These are phyloP conservation scores for Beaufortia kweichowensis DNA, from an alignment of 2,113 vertebrate species.

Conservation along the genomic window DNA sequence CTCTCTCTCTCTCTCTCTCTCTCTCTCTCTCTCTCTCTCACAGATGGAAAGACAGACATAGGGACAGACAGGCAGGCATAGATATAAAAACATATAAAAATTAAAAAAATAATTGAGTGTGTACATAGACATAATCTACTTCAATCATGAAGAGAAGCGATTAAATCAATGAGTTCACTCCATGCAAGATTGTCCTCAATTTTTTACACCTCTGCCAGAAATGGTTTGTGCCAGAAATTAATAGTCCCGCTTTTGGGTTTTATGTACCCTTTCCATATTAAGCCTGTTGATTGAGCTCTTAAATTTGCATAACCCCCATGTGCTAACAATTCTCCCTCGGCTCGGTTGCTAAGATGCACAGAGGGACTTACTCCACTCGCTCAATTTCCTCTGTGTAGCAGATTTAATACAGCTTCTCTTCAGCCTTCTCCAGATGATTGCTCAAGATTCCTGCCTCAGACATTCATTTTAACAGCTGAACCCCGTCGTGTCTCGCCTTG, in stretches of 20 bases:
- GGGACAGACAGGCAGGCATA: too few species aligned
- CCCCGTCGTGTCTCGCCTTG: not conserved
- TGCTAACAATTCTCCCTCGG: conserved; percentile 23
- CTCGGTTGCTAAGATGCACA: conserved; percentile 8
- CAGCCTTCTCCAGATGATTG: conserved; percentile 10
- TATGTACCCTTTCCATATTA: conserved; percentile 26
- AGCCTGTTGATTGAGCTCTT: conserved; percentile 32
- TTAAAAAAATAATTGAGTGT: too few species aligned
- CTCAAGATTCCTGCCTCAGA: conserved; percentile 7
- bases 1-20: too few species aligned
- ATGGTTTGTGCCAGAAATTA: conserved; percentile 35
- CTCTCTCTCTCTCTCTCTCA: too few species aligned
- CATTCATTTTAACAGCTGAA: conserved; percentile 20
- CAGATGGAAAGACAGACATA: too few species aligned
- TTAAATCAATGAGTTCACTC: conserved; percentile 44
- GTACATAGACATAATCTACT: too few species aligned
- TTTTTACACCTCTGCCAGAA: conserved; percentile 9
- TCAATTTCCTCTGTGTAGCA: conserved; percentile 9
- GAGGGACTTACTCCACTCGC: conserved; percentile 1
- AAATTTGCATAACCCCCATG: conserved; percentile 44
- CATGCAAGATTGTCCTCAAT: not conserved
- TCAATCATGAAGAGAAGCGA: not conserved
- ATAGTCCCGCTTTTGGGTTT: conserved; percentile 35
- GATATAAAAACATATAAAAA: too few species aligned
- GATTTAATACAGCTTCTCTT: conserved; percentile 7